These are phyloP conservation scores for Thumatha senex DNA, from an alignment of 2,888 invertebrate species.

Conservation along the genomic window DNA sequence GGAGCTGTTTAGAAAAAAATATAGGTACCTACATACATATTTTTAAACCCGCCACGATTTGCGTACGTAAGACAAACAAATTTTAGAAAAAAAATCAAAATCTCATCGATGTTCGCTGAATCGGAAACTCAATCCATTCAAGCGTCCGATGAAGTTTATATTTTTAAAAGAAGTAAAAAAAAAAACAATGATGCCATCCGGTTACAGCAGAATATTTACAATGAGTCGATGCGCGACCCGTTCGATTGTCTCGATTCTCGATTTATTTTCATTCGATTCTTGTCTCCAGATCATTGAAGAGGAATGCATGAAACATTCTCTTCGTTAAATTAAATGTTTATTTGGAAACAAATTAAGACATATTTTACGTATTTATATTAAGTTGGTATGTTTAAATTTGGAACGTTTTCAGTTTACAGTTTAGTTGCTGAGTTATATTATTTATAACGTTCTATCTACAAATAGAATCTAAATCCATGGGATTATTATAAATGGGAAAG, in stretches of 20 bases:
- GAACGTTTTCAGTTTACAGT: constrained; percentile 9
- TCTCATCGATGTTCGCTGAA: constrained; percentile 26
- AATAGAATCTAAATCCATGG: no score
- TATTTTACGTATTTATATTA: constrained; percentile 17
- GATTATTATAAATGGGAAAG: no score
- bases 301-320: constrained; percentile 49
- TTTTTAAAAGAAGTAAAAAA: constrained; percentile 27
- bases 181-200: constrained; percentile 41
- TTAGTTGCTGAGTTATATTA: no score
- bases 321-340: constrained; percentile 38
- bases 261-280: constrained; percentile 61
- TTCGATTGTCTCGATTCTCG: constrained; percentile 64
- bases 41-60: background rate
- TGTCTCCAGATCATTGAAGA: constrained; percentile 45
- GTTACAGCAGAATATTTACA: constrained; percentile 50
- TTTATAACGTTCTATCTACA: no score
- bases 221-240: constrained; percentile 39
- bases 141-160: constrained; percentile 35
- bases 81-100: constrained; percentile 5
- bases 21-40: no score
- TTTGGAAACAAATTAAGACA: constrained; percentile 35
- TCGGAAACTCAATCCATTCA: constrained; percentile 38
- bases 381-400: constrained; percentile 25
- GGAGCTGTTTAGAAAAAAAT: no score
- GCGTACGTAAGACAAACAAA: background rate